Evolutionary conservation across 2,797 vertebrate genomes (phyloP), one percentile per base, ranked within the genome.

Genomic region (Fratercula arctica): DNA sequence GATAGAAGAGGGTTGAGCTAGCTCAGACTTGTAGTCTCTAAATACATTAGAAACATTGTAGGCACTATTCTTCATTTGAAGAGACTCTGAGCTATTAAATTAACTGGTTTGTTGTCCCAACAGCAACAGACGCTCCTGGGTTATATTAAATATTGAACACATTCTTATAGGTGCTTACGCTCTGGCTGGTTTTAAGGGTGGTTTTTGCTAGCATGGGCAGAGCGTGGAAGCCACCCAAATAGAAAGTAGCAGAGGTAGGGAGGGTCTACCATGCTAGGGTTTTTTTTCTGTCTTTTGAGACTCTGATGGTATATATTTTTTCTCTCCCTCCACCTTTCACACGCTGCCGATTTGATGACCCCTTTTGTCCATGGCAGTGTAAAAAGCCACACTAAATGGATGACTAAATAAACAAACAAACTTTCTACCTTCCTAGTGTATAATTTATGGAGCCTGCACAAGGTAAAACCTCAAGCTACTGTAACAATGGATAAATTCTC

Each of bases 41-140:
- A 95, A 81, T 57, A 17, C 28, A 64, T 87, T 87, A 89, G 41
- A 85, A 87, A 73, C 28, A 37, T 45, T 60, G 31, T 85, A 85
- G 45, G 48, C 9, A 8, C 41, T 60, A 35, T 60, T 91, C 60
- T 69, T 64, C 64, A 26, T 39, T 43, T 73, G 72, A 68, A 89
- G 53, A 83, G 29, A 73, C 28, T 78, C 66, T 51, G 67, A 66
- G 51, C 74, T 89, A 95, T 95, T 75, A 79, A 85, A 87, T 93
- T 87, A 74, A 26, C 78, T 51, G 60, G 1, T 80, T 51, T 96
- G 15, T 61, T 91, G 56, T 89, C 60, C 78, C 5, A 1, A 43
- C 9, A 83, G 79, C 85, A 74, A 24, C n/a, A 87, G 46, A 70
- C 26, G 21, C 18, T 94, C 35, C 39, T 28, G 59, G 48, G 11